Evolutionary conservation across 2,888 invertebrate genomes (phyloP).

Genomic region (Lapara coniferarum): DNA sequence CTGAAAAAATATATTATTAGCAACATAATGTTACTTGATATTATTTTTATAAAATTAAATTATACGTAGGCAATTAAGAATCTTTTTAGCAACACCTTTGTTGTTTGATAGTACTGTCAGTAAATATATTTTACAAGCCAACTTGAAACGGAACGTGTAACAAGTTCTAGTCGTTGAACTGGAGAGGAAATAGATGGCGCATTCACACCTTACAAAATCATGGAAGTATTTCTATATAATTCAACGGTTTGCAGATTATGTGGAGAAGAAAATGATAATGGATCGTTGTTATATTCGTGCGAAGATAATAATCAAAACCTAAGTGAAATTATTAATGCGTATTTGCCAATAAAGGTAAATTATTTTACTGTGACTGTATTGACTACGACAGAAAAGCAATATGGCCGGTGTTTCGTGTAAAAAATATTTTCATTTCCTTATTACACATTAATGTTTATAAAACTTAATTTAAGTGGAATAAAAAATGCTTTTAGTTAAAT

Average conservation of each 20-base stretch:
- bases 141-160: constrained; percentile 14
- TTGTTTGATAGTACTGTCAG: too few species aligned
- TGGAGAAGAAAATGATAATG: constrained; percentile 88
- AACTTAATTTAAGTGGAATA: background rate
- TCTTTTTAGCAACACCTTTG: too few species aligned
- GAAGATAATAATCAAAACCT: constrained; percentile 85
- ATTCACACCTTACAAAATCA: constrained; percentile 51
- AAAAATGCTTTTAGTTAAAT: constrained; percentile 1
- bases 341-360: constrained; percentile 89
- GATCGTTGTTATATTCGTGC: constrained; percentile 85
- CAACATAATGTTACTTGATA: background rate
- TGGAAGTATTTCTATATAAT: constrained; percentile 85
- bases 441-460: background rate
- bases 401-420: constrained; percentile 61
- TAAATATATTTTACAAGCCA: background rate
- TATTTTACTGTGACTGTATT: constrained; percentile 72
- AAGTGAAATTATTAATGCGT: constrained; percentile 87
- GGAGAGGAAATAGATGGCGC: constrained; percentile 74
- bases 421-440: constrained; percentile 60
- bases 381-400: constrained; percentile 65
- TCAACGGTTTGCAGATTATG: constrained; percentile 90
- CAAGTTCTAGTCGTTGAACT: constrained; percentile 8
- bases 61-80: background rate
- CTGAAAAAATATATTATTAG: too few species aligned
- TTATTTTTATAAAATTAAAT: background rate